These are phyloP conservation scores for Aspidiotus rigidus DNA, from an alignment of 2,888 invertebrate species.

Conservation along the genomic window DNA sequence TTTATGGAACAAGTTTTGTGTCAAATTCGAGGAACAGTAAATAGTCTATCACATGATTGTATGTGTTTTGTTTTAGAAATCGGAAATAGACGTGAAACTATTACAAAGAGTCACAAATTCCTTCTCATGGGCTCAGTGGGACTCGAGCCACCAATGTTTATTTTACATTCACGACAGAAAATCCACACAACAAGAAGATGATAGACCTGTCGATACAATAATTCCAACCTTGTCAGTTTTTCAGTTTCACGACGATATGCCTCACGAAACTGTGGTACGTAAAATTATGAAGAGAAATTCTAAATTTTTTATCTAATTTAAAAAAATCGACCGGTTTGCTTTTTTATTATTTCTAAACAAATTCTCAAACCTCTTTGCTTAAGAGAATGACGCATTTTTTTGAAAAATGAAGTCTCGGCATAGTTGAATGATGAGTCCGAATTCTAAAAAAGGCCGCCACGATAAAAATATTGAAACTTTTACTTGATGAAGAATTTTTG, in stretches of 20 bases:
- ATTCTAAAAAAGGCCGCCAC: too few relatives aligned
- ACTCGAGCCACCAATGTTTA: constrained; percentile 63
- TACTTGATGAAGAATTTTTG: too few relatives aligned
- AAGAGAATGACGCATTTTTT: too few relatives aligned
- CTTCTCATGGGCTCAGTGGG: constrained; percentile 84
- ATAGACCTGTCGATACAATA: constrained; percentile 51
- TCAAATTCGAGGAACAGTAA: background rate
- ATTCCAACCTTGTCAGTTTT: constrained; percentile 70
- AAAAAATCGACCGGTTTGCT: background rate
- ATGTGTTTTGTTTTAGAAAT: constrained; percentile 12
- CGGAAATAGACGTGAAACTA: constrained; percentile 37
- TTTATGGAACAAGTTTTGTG: background rate
- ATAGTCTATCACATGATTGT: background rate
- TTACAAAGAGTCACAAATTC: constrained; percentile 53
- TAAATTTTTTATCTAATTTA: background rate
- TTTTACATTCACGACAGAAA: constrained; percentile 74
- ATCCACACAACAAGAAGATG: constrained; percentile 56
- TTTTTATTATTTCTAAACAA: background rate
- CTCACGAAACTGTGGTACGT: constrained; percentile 76
- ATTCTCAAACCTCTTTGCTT: background rate
- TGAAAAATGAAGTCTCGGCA: too few relatives aligned
- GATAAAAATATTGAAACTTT: too few relatives aligned
- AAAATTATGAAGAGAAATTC: constrained; percentile 5
- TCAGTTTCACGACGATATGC: constrained; percentile 76
- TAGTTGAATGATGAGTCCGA: too few relatives aligned